Conservation (phyloP, 2,797 vertebrate species). For the Cyclura pinguis region DNA sequence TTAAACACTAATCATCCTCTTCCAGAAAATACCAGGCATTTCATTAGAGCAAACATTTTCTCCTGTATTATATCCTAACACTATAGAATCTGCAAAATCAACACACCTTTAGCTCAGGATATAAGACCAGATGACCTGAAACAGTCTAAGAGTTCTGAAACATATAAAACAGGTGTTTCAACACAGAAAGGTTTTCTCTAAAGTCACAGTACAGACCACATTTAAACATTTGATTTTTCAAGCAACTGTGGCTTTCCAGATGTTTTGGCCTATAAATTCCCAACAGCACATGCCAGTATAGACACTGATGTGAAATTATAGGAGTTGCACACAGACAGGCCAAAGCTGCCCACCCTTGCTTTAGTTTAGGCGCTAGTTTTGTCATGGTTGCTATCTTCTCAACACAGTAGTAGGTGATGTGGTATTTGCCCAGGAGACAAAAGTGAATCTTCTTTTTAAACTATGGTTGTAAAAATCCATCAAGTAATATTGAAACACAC, state of each 20-base stretch:
- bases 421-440: too few relatives aligned
- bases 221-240: constrained; percentile 1
- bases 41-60: neutral
- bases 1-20: neutral
- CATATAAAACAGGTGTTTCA: neutral
- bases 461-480: neutral
- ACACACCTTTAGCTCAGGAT: neutral
- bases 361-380: neutral
- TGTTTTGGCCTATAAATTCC: too few relatives aligned
- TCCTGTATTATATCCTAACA: neutral
- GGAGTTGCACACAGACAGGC: too few relatives aligned
- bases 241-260: neutral
- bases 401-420: neutral
- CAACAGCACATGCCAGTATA: too few relatives aligned
- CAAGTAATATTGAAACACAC: neutral
- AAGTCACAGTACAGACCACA: neutral
- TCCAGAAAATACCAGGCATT: neutral
- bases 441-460: neutral
- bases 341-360: too few relatives aligned
- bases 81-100: neutral
- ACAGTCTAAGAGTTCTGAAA: neutral
- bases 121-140: neutral
- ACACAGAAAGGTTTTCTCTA: neutral
- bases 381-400: neutral
- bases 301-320: too few relatives aligned